Percentiles rank a stretch among this genome's conserved stretches.
These are phyloP conservation scores for Lepidurus apus DNA, from an alignment of 1,140 invertebrate genomes.

Conservation along the genomic window DNA sequence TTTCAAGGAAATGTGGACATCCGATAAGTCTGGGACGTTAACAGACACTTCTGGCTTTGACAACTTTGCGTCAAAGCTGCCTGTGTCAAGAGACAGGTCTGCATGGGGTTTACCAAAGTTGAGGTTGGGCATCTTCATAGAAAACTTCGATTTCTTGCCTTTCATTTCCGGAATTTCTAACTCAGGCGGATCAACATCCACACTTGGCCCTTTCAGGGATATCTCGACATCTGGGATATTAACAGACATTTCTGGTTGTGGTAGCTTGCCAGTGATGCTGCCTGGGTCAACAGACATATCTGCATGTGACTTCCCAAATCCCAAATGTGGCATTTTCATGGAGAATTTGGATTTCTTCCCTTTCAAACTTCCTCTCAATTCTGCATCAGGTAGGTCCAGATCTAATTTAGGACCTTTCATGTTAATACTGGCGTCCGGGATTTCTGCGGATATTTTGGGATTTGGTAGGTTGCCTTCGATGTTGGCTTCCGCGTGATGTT, in stretches of 20 bases:
- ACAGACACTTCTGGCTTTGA: background rate
- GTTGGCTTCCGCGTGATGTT: slow-evolving; percentile 20
- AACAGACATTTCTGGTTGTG: background rate
- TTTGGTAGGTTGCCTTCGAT: background rate
- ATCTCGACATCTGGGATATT: slow-evolving; percentile 1
- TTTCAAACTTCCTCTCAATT: background rate
- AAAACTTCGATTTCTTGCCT: slow-evolving; percentile 29
- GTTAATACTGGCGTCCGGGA: background rate
- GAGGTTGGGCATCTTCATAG: slow-evolving; percentile 33
- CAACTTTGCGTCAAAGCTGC: slow-evolving; percentile 1
- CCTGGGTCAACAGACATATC: background rate
- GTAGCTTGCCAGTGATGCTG: background rate
- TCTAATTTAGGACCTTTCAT: background rate
- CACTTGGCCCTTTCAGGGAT: background rate
- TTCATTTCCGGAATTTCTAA: slow-evolving; percentile 23
- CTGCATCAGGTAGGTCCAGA: background rate
- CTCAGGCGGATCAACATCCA: background rate
- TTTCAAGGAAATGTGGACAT: background rate
- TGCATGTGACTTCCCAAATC: background rate
- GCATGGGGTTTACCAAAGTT: slow-evolving; percentile 9
- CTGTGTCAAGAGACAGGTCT: background rate
- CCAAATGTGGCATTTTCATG: background rate
- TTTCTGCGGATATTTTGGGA: background rate
- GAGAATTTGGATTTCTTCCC: slow-evolving; percentile 1
- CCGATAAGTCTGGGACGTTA: background rate